Evolutionary conservation across 1,140 invertebrate species (phyloP).

Genomic region (Bombus sylvicola): DNA sequence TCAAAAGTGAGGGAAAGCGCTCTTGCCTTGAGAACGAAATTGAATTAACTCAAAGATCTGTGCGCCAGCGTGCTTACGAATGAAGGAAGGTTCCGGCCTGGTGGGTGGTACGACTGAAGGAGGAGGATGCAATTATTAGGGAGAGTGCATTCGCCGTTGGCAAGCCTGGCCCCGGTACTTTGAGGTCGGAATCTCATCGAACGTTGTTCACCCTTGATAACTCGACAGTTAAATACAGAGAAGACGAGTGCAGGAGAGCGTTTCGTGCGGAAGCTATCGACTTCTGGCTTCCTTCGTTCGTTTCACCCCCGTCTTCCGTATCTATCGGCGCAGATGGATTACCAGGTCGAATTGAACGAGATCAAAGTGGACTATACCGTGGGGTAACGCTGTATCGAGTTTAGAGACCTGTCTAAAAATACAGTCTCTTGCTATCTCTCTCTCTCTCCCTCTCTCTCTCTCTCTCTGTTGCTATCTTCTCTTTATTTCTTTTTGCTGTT

Average conservation of each 20-base stretch:
- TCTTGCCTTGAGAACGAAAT: slow-evolving; percentile 16
- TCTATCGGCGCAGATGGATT: slow-evolving; percentile 46
- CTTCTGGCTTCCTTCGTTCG: slow-evolving; percentile 46
- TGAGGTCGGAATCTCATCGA: slow-evolving; percentile 47
- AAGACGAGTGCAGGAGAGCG: slow-evolving; percentile 10
- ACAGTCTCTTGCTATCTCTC: not conserved
- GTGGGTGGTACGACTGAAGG: not conserved
- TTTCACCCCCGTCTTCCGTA: slow-evolving; percentile 26
- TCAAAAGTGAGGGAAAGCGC: slow-evolving; percentile 27
- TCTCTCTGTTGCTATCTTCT: not conserved
- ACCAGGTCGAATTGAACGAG: slow-evolving; percentile 45
- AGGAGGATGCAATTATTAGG: slow-evolving; percentile 47
- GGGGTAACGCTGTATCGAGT: slow-evolving; percentile 43
- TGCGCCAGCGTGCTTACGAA: not conserved
- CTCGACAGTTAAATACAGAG: slow-evolving; percentile 54
- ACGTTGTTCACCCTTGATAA: slow-evolving; percentile 53
- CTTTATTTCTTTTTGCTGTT: not conserved
- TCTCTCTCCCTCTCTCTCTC: not conserved
- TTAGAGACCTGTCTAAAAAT: slow-evolving; percentile 39
- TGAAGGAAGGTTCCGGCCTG: not conserved
- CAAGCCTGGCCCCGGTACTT: slow-evolving; percentile 33
- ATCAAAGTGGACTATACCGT: slow-evolving; percentile 44
- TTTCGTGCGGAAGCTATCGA: slow-evolving; percentile 45
- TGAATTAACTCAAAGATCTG: slow-evolving; percentile 20
- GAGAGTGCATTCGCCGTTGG: slow-evolving; percentile 46